Evolutionary conservation across 2,888 invertebrate species (phyloP).

Genomic region (Lysandra coridon): DNA sequence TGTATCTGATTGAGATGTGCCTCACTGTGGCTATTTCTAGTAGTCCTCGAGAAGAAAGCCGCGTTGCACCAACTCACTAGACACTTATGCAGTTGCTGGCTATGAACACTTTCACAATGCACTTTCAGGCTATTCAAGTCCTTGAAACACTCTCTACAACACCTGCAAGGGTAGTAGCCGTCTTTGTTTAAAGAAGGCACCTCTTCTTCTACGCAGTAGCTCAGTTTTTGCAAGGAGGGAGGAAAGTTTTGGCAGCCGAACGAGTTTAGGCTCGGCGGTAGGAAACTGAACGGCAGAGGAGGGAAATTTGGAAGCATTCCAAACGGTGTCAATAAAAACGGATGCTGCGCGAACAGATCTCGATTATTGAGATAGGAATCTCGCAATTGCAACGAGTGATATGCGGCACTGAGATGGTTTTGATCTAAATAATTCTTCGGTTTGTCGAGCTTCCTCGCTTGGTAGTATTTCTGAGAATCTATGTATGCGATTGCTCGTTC

Average conservation of each 20-base stretch:
- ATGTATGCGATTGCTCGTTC: constrained; percentile 81
- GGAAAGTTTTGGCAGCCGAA: constrained; percentile 67
- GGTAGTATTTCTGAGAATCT: constrained; percentile 74
- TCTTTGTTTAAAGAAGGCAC: constrained; percentile 83
- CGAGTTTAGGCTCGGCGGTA: constrained; percentile 69
- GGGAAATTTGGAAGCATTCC: constrained; percentile 75
- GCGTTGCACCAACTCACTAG: constrained; percentile 88
- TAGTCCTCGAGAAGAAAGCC: constrained; percentile 88
- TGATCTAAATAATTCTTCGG: constrained; percentile 56
- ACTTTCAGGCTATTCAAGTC: constrained; percentile 83
- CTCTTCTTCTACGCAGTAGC: constrained; percentile 84
- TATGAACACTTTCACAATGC: constrained; percentile 86
- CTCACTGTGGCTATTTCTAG: constrained; percentile 88
- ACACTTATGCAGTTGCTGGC: constrained; percentile 86
- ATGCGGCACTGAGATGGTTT: constrained; percentile 59
- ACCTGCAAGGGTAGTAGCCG: constrained; percentile 84
- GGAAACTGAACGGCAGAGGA: constrained; percentile 67
- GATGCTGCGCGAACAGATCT: constrained; percentile 70
- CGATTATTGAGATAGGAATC: constrained; percentile 67
- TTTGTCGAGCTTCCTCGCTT: constrained; percentile 65
- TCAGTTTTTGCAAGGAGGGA: constrained; percentile 66
- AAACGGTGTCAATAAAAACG: constrained; percentile 73
- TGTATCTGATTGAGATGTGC: constrained; percentile 77
- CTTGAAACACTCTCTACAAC: constrained; percentile 84
- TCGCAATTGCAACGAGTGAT: constrained; percentile 63